These are phyloP conservation scores for Sarcophaga subvicina DNA, from an alignment of 2,888 invertebrate species.

Conservation along the genomic window DNA sequence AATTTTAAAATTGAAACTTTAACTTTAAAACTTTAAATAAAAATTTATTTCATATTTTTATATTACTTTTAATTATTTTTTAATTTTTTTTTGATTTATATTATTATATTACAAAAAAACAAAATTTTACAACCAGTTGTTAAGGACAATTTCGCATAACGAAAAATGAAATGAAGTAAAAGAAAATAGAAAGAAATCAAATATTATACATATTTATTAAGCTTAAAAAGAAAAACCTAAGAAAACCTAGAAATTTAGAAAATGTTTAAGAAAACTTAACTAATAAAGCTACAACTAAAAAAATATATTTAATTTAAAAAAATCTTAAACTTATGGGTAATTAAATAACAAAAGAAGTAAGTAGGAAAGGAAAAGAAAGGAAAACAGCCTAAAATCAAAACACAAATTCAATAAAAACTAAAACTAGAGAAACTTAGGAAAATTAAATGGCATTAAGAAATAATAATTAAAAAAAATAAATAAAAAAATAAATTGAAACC, in stretches of 20 bases:
- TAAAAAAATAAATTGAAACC: slow-evolving; percentile 60
- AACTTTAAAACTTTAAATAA: too few species aligned
- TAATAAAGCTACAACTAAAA: background rate
- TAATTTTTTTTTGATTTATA: background rate
- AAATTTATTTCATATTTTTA: too few species aligned
- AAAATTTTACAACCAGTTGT: slow-evolving; percentile 51
- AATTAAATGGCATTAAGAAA: background rate
- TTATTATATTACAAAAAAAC: background rate
- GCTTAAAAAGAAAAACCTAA: too few species aligned
- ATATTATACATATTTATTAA: too few species aligned
- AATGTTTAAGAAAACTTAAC: background rate
- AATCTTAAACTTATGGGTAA: slow-evolving; percentile 5
- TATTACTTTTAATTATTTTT: background rate
- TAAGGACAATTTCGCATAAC: slow-evolving; percentile 59
- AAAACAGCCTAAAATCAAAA: slow-evolving; percentile 62
- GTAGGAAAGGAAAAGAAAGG: slow-evolving; percentile 11
- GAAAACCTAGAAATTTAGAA: too few species aligned
- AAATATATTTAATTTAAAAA: background rate
- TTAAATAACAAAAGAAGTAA: slow-evolving; percentile 1
- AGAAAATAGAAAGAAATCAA: too few species aligned
- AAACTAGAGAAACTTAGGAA: slow-evolving; percentile 12
- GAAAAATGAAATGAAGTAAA: background rate
- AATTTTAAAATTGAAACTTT: too few species aligned
- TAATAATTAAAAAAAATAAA: background rate
- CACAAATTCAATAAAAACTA: slow-evolving; percentile 21